Evolutionary conservation across 2,113 vertebrate genomes (phyloP).

Genomic region (Elephantulus edwardii): DNA sequence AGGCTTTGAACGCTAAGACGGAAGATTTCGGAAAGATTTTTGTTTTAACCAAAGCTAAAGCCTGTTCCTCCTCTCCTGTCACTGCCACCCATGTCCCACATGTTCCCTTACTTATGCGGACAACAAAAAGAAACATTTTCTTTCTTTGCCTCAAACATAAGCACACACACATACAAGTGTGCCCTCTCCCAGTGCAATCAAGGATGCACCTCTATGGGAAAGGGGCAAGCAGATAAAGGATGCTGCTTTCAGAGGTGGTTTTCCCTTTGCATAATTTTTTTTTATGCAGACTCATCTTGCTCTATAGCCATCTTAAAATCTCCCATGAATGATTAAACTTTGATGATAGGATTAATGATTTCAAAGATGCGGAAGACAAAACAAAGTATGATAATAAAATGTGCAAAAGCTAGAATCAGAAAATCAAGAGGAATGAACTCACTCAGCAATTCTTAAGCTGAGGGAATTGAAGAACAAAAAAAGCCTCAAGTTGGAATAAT

Average conservation of each 20-base stretch:
- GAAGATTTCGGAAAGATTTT: background rate
- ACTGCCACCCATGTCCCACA: background rate
- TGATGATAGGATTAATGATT: too few relatives aligned
- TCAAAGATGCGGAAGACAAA: too few relatives aligned
- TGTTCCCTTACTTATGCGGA: background rate
- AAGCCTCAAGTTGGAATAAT: too few relatives aligned
- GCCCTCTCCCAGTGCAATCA: background rate
- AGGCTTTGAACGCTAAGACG: background rate
- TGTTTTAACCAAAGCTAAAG: background rate
- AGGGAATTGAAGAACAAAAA: too few relatives aligned
- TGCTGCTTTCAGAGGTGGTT: background rate
- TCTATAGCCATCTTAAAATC: background rate
- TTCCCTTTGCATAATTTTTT: background rate
- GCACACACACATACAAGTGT: too few relatives aligned
- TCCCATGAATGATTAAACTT: background rate
- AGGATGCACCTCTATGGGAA: too few relatives aligned
- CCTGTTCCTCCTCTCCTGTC: background rate
- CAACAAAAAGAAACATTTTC: background rate
- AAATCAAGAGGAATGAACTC: too few relatives aligned
- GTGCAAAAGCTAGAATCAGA: too few relatives aligned
- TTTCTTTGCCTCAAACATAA: background rate
- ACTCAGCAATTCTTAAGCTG: too few relatives aligned
- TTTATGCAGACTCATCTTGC: background rate
- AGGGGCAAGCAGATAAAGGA: background rate
- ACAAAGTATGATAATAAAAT: too few relatives aligned